Percentiles rank a stretch among this genome's conserved stretches.
Evolutionary conservation across 2,113 vertebrate genomes (phyloP).

Genomic region (Agapornis roseicollis): DNA sequence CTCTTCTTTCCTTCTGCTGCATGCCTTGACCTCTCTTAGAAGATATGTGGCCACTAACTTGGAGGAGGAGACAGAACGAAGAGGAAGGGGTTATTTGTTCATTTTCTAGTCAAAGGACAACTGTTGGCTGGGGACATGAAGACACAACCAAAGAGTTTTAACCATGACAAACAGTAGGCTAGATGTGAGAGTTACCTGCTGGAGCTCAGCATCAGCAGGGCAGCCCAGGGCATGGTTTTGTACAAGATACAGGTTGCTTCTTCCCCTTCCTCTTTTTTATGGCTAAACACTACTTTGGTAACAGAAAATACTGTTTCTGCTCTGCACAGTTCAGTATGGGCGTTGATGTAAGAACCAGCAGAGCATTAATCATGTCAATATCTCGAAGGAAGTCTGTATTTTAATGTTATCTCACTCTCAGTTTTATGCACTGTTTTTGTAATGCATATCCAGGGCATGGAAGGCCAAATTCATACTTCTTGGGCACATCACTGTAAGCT

Average conservation of each 20-base stretch:
- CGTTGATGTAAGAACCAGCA: not conserved
- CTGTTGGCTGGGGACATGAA: not conserved
- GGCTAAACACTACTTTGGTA: not conserved
- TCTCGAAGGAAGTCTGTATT: not conserved
- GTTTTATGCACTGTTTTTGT: not conserved
- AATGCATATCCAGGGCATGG: not conserved
- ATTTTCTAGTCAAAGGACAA: not conserved
- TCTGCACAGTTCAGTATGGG: not conserved
- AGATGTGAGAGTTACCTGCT: not conserved
- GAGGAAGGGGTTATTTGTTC: not conserved
- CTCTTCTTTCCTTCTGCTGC: accelerated
- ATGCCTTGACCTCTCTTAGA: slow-evolving; percentile 8
- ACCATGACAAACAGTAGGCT: not conserved
- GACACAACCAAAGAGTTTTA: not conserved
- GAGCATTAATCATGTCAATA: not conserved
- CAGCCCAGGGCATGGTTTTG: not conserved
- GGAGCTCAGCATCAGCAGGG: not conserved
- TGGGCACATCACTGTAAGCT: not conserved
- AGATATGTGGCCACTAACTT: not conserved
- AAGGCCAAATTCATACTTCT: not conserved
- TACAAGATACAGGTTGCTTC: not conserved
- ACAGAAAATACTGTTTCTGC: not conserved
- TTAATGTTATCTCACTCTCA: accelerated
- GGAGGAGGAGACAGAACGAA: not conserved
- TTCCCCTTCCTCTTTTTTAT: not conserved